Evolutionary conservation across 2,888 invertebrate genomes (phyloP), one percentile per base, ranked within the genome.

Genomic region (Tachystola acroxantha): DNA sequence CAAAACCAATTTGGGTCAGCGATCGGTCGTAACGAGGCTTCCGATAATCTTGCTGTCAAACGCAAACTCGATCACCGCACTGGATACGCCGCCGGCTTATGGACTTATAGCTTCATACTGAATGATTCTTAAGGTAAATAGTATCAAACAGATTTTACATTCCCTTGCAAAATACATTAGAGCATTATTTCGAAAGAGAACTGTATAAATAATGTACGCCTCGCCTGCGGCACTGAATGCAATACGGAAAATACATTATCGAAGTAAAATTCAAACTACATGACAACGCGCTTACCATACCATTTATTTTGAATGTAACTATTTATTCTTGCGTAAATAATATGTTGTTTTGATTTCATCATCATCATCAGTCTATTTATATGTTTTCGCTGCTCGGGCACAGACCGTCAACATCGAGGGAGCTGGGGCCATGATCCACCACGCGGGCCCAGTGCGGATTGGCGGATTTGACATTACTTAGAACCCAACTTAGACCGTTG

Each of bases 1-100:
- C 40, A 40, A 37, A 40, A 40, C 34, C 40, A 41, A 41, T 41
- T 41, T 41, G 32, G 40, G 41, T 42, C 49, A 65, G 61, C 60
- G 58, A 67, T 60, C 64, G 53, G 55, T 62, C 60, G 66, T 66
- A 63, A 60, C 57, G 57, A 57, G 62, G 61, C 63, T 63, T 64
- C 63, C 63, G 65, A 74, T 77, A 78, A 78, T 74, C 74, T 68
- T 55, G 62, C 72, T 76, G 78, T 76, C 78, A 72, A 59, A 65
- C 63, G 61, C 70, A 70, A 68, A 62, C 67, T 61, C 59, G 63
- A 65, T 64, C 61, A 59, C 50, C 42, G 49, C 45, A 40, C 49
- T 48, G 59, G 58, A 49, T 57, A 55, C 14, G 50, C 46, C 50
- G 48, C 56, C 50, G 48, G 46, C 49, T 48, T 48, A 42, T 45